These are phyloP conservation scores for Dicroscelio sp. DNA, from an alignment of 2,888 invertebrate genomes.

Conservation along the genomic window DNA sequence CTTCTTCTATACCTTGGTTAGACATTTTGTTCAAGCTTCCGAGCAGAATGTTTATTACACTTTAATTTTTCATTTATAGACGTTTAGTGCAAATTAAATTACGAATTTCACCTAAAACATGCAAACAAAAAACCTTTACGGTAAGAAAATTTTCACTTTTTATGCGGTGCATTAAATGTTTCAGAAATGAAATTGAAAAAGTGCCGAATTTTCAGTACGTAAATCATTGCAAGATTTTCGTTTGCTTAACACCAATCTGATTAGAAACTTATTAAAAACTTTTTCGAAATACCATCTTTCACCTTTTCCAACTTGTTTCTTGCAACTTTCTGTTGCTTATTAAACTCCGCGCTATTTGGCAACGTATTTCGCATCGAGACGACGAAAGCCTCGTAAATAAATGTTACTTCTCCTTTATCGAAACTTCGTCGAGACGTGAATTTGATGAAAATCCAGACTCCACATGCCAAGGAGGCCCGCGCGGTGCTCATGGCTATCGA, in stretches of 20 bases:
- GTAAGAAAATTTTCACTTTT: no score
- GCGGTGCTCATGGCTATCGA: constrained; percentile 63
- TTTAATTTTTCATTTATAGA: no score
- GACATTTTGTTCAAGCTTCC: no score
- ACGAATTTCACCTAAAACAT: no score
- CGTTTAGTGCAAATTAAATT: no score
- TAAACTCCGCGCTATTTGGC: constrained; percentile 69
- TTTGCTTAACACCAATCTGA: constrained; percentile 10
- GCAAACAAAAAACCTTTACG: no score
- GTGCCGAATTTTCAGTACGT: neutral
- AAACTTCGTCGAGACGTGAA: constrained; percentile 61
- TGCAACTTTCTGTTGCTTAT: constrained; percentile 60
- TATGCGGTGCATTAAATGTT: no score
- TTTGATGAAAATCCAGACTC: constrained; percentile 70
- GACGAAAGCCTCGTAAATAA: constrained; percentile 71
- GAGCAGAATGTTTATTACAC: no score
- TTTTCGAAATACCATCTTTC: constrained; percentile 54
- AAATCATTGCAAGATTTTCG: neutral
- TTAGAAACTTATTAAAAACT: constrained; percentile 59
- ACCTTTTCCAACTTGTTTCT: constrained; percentile 54
- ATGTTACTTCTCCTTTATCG: constrained; percentile 73
- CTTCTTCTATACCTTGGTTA: no score
- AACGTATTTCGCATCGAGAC: constrained; percentile 57
- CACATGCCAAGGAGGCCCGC: constrained; percentile 62
- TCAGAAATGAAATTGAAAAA: neutral